Conservation (phyloP, 2,113 vertebrate species). For the Microcebus ravelobensis region DNA sequence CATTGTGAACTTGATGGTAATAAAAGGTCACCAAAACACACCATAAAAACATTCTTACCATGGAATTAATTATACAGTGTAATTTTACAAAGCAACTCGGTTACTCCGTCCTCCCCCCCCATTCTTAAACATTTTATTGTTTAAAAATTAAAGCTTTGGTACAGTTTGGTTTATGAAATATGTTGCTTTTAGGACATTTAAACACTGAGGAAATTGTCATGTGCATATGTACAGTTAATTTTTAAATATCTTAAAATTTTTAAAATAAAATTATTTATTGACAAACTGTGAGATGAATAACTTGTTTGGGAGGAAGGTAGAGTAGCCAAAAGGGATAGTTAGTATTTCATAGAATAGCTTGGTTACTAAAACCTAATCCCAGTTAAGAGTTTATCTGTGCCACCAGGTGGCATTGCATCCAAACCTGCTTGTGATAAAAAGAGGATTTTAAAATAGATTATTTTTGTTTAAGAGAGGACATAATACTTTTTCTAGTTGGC, state of each 20-base stretch:
- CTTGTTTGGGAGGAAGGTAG: conserved; percentile 20
- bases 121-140: conserved; percentile 76
- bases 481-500: background rate
- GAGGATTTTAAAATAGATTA: conserved; percentile 42
- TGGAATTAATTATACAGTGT: conserved; percentile 93
- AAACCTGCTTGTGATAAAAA: conserved; percentile 83
- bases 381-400: conserved; percentile 70
- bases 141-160: conserved; percentile 69
- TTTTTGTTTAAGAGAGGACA: background rate
- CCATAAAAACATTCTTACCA: conserved; percentile 91
- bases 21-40: conserved; percentile 90
- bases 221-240: background rate
- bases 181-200: conserved; percentile 46
- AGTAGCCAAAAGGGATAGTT: background rate
- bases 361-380: background rate
- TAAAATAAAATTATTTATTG: conserved; percentile 25
- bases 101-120: conserved; percentile 53
- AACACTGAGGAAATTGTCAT: conserved; percentile 8
- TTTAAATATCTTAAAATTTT: conserved; percentile 17
- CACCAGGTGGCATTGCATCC: conserved; percentile 97
- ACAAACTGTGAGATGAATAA: conserved; percentile 13
- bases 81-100: conserved; percentile 89
- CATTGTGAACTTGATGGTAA: conserved; percentile 91
- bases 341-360: conserved; percentile 57
- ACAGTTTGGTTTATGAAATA: conserved; percentile 30